phyloP scores from a whole-genome alignment of 2,888 invertebrate genomes.

The Acanthosepion pharaonis region DNA sequence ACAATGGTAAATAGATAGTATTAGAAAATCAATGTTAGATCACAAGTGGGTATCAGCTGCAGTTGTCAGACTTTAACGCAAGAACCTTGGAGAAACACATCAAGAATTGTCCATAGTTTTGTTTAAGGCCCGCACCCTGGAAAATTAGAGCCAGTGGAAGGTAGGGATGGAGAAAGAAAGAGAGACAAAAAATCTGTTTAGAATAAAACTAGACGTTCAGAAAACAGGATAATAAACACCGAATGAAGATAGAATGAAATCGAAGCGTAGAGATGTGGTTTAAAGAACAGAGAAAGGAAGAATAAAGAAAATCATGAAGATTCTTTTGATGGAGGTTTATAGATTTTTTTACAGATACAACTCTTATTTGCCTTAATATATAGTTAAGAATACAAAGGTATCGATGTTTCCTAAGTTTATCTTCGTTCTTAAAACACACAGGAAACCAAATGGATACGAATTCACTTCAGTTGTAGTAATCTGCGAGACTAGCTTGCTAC shows the following conservation, averaged over 20 bases:
- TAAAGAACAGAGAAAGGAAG: not conserved
- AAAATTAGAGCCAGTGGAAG: not conserved
- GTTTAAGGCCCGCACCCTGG: not conserved
- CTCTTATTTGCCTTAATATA: no score
- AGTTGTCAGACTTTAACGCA: not conserved
- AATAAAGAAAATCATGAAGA: not conserved
- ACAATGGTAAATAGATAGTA: slow-evolving; percentile 13
- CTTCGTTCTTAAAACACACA: no score
- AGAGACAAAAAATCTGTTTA: not conserved
- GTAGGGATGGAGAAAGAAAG: not conserved
- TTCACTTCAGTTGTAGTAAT: no score
- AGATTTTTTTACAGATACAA: no score
- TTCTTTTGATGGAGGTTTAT: no score
- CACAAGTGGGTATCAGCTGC: not conserved
- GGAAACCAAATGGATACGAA: no score
- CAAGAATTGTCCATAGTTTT: not conserved
- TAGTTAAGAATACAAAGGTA: no score
- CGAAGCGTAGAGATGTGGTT: not conserved
- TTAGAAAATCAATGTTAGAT: slow-evolving; percentile 17
- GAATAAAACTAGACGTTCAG: no score
- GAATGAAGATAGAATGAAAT: not conserved
- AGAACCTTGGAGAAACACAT: not conserved
- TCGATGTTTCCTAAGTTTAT: no score
- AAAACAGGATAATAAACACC: not conserved
- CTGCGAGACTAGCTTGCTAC: no score